These are phyloP conservation scores for Aleiodes testaceus DNA, from an alignment of 2,888 invertebrate genomes.

Conservation along the genomic window DNA sequence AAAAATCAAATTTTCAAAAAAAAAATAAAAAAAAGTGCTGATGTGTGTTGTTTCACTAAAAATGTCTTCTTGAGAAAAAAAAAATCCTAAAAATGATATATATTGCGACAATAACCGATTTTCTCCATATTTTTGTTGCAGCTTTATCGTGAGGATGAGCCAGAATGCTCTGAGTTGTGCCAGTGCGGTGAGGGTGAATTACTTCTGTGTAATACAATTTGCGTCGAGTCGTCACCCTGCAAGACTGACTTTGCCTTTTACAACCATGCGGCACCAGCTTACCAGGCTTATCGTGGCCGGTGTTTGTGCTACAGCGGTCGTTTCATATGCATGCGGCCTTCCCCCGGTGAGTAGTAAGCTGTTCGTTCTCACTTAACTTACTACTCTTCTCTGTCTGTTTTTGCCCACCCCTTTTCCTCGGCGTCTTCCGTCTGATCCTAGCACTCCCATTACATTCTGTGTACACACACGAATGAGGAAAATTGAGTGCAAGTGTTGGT, in stretches of 20 bases:
- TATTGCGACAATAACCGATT: background rate
- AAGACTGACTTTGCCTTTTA: conserved; percentile 91
- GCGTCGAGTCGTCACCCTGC: conserved; percentile 90
- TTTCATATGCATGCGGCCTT: conserved; percentile 93
- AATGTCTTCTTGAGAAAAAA: too few species aligned
- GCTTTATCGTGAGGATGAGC: conserved; percentile 88
- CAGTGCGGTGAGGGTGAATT: conserved; percentile 86
- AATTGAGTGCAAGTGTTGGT: background rate
- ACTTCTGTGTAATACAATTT: conserved; percentile 90
- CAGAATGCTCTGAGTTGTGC: conserved; percentile 93
- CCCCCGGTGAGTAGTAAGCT: conserved; percentile 75
- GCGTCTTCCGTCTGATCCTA: conserved; percentile 2
- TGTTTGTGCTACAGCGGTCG: conserved; percentile 94
- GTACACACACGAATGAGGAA: conserved; percentile 20
- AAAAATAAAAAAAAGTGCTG: too few species aligned
- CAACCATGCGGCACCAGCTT: conserved; percentile 92
- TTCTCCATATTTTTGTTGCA: conserved; percentile 64
- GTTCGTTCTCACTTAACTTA: background rate
- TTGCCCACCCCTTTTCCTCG: background rate
- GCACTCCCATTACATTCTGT: conserved; percentile 13
- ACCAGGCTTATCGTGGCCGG: conserved; percentile 90
- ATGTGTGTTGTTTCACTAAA: too few species aligned
- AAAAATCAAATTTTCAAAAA: too few species aligned
- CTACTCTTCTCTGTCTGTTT: background rate
- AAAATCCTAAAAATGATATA: background rate